Base-by-base conservation (phyloP, 2,797 vertebrate species). In the Amniataba percoides region DNA sequence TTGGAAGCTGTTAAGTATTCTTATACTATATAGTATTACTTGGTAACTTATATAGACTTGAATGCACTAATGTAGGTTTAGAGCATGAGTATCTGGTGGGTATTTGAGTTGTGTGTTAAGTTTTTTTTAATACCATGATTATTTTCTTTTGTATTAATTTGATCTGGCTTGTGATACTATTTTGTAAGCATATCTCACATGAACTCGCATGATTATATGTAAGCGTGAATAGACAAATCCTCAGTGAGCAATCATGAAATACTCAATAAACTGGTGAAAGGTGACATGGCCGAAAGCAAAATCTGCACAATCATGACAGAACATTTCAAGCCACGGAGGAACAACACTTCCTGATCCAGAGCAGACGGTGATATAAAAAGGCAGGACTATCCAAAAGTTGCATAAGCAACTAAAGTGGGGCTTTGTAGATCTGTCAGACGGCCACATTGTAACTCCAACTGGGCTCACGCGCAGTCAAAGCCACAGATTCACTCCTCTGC, bases 401-500 rank as follows among this genome's bases (percentile, higher is more conserved):
- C 8, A 71, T 58, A 42, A 68, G 23, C 0, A 2, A 57, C 43
- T 51, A 19, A 14, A 40, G 36, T 19, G 39, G 36, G 46, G 65
- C 55, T 49, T 16, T 39, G 39, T 25, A 62, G 31, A 45, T 77
- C 25, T 75, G 42, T 36, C 34, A 36, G 34, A 36, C 6, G 8
- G 34, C 34, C 34, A 5, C 34, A 36, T 36, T 36, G 34, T 36
- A 36, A 36, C 34, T 36, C 34, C 34, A 36, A 36, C 34, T 36
- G 34, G 34, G 34, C 34, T 36, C 34, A 36, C 5, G 27, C 68
- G 14, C 34, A 69, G 73, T 65, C 74, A 61, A 60, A 62, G 57
- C 46, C 53, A 27, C 12, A 68, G 58, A 71, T 74, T 83, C 56
- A 62, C 46, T n/a, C 62, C 46, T 6, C 15, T 56, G 66, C n/a